A percentile compares a stretch with the other conserved stretches of the same genome.
Evolutionary conservation across 2,113 vertebrate genomes (phyloP).

Genomic region (Melanotaenia duboulayi): DNA sequence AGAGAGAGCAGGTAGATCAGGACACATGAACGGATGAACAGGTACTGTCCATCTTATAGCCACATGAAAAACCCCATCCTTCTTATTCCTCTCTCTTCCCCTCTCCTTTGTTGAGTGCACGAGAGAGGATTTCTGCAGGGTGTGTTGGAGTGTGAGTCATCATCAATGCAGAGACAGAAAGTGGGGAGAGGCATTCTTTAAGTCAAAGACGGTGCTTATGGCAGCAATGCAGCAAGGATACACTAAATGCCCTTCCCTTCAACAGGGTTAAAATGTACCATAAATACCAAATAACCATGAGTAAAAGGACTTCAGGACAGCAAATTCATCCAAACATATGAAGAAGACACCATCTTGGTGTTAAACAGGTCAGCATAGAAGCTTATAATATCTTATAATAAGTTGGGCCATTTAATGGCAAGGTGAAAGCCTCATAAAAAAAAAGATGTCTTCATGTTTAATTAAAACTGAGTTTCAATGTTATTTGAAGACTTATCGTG

Average conservation of each 20-base stretch:
- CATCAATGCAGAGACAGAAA: constrained; percentile 73
- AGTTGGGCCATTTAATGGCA: background rate
- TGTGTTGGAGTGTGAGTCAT: constrained; percentile 83
- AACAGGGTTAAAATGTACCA: constrained; percentile 19
- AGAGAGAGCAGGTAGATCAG: constrained; percentile 50
- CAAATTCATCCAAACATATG: background rate
- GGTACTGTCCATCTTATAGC: constrained; percentile 46
- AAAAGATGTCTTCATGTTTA: background rate
- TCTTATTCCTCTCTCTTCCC: constrained; percentile 35
- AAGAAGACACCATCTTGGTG: constrained; percentile 3
- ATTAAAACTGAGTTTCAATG: no score
- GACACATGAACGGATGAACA: constrained; percentile 61
- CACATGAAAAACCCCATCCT: constrained; percentile 36
- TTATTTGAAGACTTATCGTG: no score
- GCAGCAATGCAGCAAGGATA: constrained; percentile 73
- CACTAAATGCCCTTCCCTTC: constrained; percentile 22
- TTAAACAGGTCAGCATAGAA: constrained; percentile 34
- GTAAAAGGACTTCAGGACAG: constrained; percentile 12
- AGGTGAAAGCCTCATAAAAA: background rate
- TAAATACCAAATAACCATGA: constrained; percentile 30
- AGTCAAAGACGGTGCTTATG: constrained; percentile 64
- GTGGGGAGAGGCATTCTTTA: constrained; percentile 72
- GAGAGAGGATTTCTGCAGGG: constrained; percentile 78
- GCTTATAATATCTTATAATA: constrained; percentile 2
- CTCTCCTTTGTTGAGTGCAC: constrained; percentile 56